Percentiles rank a stretch among this genome's conserved stretches.
Evolutionary conservation across 2,888 invertebrate genomes (phyloP).

Genomic region (Drosophila nr. fundita): DNA sequence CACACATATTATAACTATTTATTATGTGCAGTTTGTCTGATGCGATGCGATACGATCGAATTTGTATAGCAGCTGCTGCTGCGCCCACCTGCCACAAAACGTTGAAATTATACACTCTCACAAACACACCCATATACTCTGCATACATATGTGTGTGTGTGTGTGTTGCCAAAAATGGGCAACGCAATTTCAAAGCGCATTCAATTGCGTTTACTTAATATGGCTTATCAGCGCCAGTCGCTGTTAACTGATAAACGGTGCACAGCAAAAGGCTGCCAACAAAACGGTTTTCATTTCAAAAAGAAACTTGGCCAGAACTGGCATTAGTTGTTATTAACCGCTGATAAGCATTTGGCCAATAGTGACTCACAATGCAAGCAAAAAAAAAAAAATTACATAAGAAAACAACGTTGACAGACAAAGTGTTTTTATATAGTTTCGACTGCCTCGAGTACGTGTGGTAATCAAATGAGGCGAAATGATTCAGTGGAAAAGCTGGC

Average conservation of each 20-base stretch:
- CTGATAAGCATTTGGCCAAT: conserved; percentile 28
- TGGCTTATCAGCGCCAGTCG: conserved; percentile 58
- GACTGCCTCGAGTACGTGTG: conserved; percentile 23
- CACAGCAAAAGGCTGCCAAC: conserved; percentile 12
- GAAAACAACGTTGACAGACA: conserved; percentile 10
- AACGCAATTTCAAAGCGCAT: conserved; percentile 73
- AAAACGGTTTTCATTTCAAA: conserved; percentile 50
- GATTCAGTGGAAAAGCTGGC: neutral
- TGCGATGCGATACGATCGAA: conserved; percentile 27
- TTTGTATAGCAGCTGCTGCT: conserved; percentile 50
- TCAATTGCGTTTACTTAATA: conserved; percentile 64
- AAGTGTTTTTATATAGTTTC: conserved; percentile 17
- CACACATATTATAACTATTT: conserved; percentile 66
- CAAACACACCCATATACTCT: conserved; percentile 28
- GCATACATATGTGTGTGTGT: conserved; percentile 37
- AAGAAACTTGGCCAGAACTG: conserved; percentile 45
- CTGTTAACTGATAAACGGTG: conserved; percentile 53
- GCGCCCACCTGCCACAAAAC: conserved; percentile 68
- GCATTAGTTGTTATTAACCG: conserved; percentile 41
- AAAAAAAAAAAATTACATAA: neutral
- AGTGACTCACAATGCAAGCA: conserved; percentile 37
- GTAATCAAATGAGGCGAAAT: conserved; percentile 17
- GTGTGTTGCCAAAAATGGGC: conserved; percentile 62
- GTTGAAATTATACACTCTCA: conserved; percentile 14
- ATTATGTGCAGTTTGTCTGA: conserved; percentile 77